Evolutionary conservation across 1,140 invertebrate genomes (phyloP).

Genomic region (Mesaphorura yosii): DNA sequence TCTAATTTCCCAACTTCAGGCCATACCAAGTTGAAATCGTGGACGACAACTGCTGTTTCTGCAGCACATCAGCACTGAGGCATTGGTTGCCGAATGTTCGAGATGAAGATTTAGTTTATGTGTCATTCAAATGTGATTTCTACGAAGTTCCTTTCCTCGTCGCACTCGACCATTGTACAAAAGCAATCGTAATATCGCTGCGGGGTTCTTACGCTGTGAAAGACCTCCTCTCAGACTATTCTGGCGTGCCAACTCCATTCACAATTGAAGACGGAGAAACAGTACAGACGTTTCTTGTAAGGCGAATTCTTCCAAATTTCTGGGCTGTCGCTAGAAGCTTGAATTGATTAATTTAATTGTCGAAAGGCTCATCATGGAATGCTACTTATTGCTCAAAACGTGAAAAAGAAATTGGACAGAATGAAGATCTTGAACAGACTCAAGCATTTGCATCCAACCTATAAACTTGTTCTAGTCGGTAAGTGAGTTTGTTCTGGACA

Average conservation of each 20-base stretch:
- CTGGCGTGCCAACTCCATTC: conserved; percentile 60
- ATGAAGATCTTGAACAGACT: conserved; percentile 56
- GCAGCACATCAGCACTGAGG: conserved; percentile 70
- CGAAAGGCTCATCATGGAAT: conserved; percentile 72
- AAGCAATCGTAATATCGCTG: conserved; percentile 68
- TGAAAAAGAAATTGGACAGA: conserved; percentile 58
- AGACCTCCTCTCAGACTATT: conserved; percentile 77
- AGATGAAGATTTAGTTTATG: conserved; percentile 69
- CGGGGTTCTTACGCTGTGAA: conserved; percentile 74
- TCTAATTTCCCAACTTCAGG: conserved; percentile 2
- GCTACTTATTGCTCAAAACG: conserved; percentile 63
- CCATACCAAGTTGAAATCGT: conserved; percentile 50
- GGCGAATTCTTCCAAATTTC: too few relatives aligned
- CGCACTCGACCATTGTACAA: conserved; percentile 65
- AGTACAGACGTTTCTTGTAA: too few relatives aligned
- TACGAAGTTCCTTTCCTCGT: conserved; percentile 74
- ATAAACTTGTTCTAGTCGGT: conserved; percentile 62
- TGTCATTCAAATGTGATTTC: conserved; percentile 67
- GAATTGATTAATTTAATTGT: conserved; percentile 36
- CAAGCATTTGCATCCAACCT: conserved; percentile 56
- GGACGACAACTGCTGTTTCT: conserved; percentile 81
- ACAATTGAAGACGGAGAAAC: too few relatives aligned
- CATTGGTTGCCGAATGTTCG: too few relatives aligned
- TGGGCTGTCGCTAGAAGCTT: conserved; percentile 54
- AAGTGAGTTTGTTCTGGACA: too few relatives aligned